Evolutionary conservation across 2,113 vertebrate genomes (phyloP), one percentile per base, ranked within the genome.

Genomic region (Dromiciops gliroides): DNA sequence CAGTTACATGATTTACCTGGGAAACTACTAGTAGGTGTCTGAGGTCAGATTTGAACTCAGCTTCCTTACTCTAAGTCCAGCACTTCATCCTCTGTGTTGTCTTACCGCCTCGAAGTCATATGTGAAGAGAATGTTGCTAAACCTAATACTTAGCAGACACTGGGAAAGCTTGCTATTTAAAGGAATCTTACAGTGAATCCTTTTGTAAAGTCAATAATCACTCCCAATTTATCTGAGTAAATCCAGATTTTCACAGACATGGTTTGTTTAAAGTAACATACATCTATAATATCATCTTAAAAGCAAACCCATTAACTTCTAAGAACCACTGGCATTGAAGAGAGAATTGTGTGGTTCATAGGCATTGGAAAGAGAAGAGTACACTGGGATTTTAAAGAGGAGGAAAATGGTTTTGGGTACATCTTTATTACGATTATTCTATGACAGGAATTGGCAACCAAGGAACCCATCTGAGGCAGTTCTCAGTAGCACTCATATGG

Each of bases 71-170:
- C 53, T 60, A 48, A 48, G 47, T 89, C 47, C 48, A 9, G 8
- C 10, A 25, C 48, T 89, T 10, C 26, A 7, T 9, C 88, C 23
- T 60, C 5, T n/a, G 90, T 22, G 4, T 37, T 49, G 4, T 90
- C 8, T 67, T 31, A 90, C 37, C 23, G 48, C 24, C 49, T 37
- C 51, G 28, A 51, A 51, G 26, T 92, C 91, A 89, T 91, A 44
- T 92, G 3, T 11, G 50, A 88, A 67, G 44, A 95, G 51, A 91
- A 91, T 94, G 83, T 26, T 92, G 51, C 19, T 1, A 92, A 91
- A 91, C 10, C 1, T 44, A 97, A 53, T 24, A 28, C 8, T 93
- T 94, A 92, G 0, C 5, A 47, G 37, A 48, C n/a, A 28, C n/a
- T 7, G 37, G n/a, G 93, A 67, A 67, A 37, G 56, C 28, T 67